phyloP scores from a whole-genome alignment of 2,888 invertebrate species.

The Syrphus vitripennis region DNA sequence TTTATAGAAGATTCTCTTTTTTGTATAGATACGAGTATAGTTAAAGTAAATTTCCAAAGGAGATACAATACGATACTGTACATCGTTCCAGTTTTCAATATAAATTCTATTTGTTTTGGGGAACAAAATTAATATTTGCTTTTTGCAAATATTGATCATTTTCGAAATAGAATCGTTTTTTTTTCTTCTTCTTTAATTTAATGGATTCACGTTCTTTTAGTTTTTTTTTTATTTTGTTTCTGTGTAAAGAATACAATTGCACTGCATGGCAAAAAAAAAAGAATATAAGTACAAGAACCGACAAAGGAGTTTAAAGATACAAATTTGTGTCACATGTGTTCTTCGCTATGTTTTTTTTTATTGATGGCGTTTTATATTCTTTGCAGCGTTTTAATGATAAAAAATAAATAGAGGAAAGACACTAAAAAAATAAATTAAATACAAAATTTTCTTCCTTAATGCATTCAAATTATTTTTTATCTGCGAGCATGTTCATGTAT shows the following conservation, averaged over 20 bases:
- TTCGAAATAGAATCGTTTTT: constrained; percentile 43
- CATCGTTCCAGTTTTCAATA: constrained; percentile 3
- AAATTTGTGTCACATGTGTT: constrained; percentile 52
- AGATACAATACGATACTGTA: too few species aligned
- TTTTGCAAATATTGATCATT: constrained; percentile 46
- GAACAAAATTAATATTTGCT: constrained; percentile 42
- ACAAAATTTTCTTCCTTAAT: not conserved
- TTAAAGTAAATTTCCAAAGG: too few species aligned
- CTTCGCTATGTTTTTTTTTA: not conserved
- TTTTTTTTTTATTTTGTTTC: not conserved
- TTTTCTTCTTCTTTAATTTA: constrained; percentile 17
- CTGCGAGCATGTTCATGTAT: too few species aligned
- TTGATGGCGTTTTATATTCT: not conserved
- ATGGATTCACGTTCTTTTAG: constrained; percentile 22
- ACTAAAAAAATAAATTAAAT: not conserved
- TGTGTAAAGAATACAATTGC: not conserved
- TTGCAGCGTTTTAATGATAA: not conserved
- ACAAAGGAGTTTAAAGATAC: constrained; percentile 33
- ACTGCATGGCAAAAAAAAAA: constrained; percentile 20
- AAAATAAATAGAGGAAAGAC: not conserved
- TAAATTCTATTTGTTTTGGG: constrained; percentile 38
- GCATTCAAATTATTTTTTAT: not conserved
- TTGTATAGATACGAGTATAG: not conserved
- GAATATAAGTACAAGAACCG: constrained; percentile 6
- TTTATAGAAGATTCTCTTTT: not conserved